Conservation (phyloP, 2,888 invertebrate species). For the Microctonus brassicae region DNA sequence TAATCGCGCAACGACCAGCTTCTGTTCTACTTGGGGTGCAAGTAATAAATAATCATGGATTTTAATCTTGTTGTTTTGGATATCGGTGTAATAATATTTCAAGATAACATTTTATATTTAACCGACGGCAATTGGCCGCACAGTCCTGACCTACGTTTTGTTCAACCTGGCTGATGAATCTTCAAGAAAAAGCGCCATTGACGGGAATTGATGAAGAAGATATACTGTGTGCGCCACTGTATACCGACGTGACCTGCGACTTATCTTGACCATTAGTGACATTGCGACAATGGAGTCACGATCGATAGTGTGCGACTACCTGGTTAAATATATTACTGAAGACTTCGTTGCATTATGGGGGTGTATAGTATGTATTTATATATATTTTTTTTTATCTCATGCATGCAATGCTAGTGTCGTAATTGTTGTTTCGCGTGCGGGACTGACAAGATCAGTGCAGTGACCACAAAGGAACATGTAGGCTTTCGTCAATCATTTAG, state of each 20-base stretch:
- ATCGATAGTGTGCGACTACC: not conserved
- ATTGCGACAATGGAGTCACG: constrained; percentile 21
- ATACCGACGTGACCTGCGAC: not conserved
- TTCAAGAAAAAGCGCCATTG: constrained; percentile 32
- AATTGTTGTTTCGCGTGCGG: constrained; percentile 43
- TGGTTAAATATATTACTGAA: not conserved
- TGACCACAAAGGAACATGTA: constrained; percentile 34
- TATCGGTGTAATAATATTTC: constrained; percentile 29
- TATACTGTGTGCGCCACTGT: too few species aligned
- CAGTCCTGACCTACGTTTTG: constrained; percentile 48
- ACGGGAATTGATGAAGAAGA: too few species aligned
- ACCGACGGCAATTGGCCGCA: constrained; percentile 41
- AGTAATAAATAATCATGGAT: constrained; percentile 41
- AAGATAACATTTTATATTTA: constrained; percentile 37
- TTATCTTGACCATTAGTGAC: constrained; percentile 1
- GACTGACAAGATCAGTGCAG: constrained; percentile 45
- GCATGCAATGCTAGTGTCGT: not conserved
- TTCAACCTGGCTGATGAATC: constrained; percentile 41
- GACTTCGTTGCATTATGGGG: not conserved
- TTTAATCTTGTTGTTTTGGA: too few species aligned
- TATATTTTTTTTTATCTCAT: not conserved
- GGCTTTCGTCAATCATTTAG: constrained; percentile 46
- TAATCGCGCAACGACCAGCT: constrained; percentile 39
- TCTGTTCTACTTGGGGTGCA: constrained; percentile 42
- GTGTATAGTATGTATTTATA: not conserved